These are phyloP conservation scores for Suricata suricatta DNA, from an alignment of 2,113 vertebrate species.

Conservation along the genomic window DNA sequence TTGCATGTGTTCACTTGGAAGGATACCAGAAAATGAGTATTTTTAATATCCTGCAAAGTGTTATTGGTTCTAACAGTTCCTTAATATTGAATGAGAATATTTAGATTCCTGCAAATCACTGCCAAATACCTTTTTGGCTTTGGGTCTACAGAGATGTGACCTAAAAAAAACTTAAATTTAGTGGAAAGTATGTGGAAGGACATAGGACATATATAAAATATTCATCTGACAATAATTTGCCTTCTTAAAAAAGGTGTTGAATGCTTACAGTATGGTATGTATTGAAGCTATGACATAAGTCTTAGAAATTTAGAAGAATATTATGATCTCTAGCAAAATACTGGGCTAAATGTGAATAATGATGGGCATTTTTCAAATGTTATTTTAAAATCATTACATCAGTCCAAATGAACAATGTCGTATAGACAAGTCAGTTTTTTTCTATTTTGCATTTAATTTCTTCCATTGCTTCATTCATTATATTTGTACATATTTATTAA, in stretches of 20 bases:
- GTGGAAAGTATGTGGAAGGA: background rate
- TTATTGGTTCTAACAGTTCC: background rate
- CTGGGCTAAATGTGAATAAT: slow-evolving; percentile 9
- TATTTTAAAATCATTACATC: slow-evolving; percentile 15
- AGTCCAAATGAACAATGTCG: background rate
- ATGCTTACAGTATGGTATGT: background rate
- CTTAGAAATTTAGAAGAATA: background rate
- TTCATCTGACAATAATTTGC: background rate
- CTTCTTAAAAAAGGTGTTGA: background rate
- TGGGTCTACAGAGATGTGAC: background rate
- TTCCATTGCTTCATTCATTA: background rate
- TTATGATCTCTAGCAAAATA: background rate
- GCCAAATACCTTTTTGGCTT: background rate
- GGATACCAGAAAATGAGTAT: background rate
- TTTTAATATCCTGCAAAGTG: slow-evolving; percentile 19
- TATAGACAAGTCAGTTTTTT: background rate
- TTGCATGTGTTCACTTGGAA: background rate
- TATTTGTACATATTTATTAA: background rate
- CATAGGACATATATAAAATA: background rate
- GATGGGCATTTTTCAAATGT: background rate
- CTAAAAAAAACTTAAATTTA: slow-evolving; percentile 26
- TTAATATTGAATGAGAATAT: slow-evolving; percentile 28
- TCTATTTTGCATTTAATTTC: slow-evolving; percentile 1
- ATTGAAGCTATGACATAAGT: slow-evolving; percentile 1
- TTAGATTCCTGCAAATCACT: background rate